Evolutionary conservation across 1,140 invertebrate genomes (phyloP).

Genomic region (Drosophila ananassae): DNA sequence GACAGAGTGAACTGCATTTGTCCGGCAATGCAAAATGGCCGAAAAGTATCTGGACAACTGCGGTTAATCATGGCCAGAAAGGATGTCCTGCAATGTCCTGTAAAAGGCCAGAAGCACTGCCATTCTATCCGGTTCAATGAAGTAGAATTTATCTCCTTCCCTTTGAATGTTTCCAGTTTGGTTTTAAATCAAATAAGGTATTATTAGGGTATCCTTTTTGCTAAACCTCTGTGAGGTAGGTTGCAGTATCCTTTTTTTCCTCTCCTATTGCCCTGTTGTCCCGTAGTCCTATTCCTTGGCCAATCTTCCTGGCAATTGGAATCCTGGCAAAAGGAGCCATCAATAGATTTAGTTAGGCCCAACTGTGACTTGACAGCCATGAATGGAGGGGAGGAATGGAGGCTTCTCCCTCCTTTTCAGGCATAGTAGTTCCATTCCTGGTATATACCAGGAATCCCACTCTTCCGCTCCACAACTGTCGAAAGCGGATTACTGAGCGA

Average conservation of each 20-base stretch:
- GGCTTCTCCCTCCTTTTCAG: not conserved
- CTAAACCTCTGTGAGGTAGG: too few species aligned
- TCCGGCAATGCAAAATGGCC: conserved; percentile 18
- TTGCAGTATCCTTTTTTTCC: not conserved
- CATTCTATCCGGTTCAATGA: not conserved
- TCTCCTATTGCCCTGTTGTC: not conserved
- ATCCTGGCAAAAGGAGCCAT: conserved; percentile 14
- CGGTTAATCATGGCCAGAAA: conserved; percentile 9
- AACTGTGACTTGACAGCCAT: conserved; percentile 15
- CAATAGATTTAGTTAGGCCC: conserved; percentile 34
- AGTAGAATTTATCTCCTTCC: not conserved
- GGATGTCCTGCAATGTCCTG: not conserved
- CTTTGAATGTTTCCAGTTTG: too few species aligned
- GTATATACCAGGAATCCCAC: conserved; percentile 4
- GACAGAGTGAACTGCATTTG: conserved; percentile 3
- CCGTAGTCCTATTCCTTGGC: not conserved
- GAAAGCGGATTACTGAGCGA: conserved; percentile 70
- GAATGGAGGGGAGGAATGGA: too few species aligned
- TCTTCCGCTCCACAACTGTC: conserved; percentile 13
- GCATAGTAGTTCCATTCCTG: conserved; percentile 31
- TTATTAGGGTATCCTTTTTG: conserved; percentile 21
- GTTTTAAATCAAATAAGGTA: conserved; percentile 10
- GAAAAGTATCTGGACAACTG: conserved; percentile 19
- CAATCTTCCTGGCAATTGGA: conserved; percentile 4
- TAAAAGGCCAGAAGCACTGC: not conserved